Evolutionary conservation across 2,797 vertebrate genomes (phyloP), one percentile per base, ranked within the genome.

Genomic region (Artibeus jamaicensis): DNA sequence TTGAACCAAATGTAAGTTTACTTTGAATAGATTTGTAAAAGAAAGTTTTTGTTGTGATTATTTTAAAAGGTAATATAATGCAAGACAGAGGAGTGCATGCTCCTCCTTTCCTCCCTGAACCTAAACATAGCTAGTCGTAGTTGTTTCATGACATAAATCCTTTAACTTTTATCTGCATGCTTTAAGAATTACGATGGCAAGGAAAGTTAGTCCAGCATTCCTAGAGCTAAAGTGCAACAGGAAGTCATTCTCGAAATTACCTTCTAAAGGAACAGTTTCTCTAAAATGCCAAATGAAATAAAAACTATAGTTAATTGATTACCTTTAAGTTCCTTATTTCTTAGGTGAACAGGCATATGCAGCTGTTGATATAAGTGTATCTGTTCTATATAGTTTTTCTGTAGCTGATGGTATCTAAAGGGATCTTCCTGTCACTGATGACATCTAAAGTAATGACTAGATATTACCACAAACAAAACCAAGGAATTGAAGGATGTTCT

Each of bases 281-380:
- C 22, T 95, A 55, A 93, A 81, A 81, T 65, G 67, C n/a, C 32
- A 85, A 76, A 59, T 90, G 67, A 95, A 96, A n/a, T 68, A 53
- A 93, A 93, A 95, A 19, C 29, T 91, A 5, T 62, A 86, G 32
- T 85, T 73, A 78, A 65, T 70, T 74, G 55, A 39, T 46, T 34
- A 34, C 50, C 37, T 65, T 91, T 95, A 90, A 88, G 32, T 24
- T 57, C 44, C 93, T 46, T 76, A 12, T 93, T 77, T 91, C 46
- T 90, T 91, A 42, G 68, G 14, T 37, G 21, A 90, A 59, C 42
- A 82, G 86, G 16, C 21, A 39, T 70, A 26, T 73, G 34, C 14
- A 93, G 1, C 32, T 78, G 14, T 12, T 59, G 29, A 15, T 77
- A 57, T 42, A 55, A 76, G 84, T 78, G 11, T 78, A 7, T 46